Base-by-base conservation (phyloP, 1,140 invertebrate species). In the Pseudomyrmex gracilis region DNA sequence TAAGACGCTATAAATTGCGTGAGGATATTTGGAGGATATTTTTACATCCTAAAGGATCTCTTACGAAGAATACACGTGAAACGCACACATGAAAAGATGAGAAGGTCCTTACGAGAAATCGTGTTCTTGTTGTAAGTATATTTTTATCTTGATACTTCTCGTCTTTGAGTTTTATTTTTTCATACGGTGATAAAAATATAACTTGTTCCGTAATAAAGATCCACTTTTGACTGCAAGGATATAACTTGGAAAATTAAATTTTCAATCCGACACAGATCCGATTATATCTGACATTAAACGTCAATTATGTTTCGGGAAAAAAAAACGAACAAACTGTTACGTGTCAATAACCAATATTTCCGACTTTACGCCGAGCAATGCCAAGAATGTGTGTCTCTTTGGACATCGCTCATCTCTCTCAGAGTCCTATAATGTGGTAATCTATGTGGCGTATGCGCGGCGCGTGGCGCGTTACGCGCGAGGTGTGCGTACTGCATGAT, bases 391-490 rank as follows among this genome's bases (percentile, higher is more conserved):
- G 53, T 71, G 66, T n/a, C 53, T 53, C 47, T 20, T 53, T 47
- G 53, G 47, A 51, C 43, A 22, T 47, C 43, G 22, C n/a, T 15
- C 22, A 34, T 80, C 53, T 71, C 45, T 15, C 66, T 70, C 24
- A 13, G 60, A 34, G 20, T 78, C 34, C 66, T 49, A 70, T 80
- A 70, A 80, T 45, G 66, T 58, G 66, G 63, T 58, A 70, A 80
- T 80, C 76, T 78, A 80, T 80, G 76, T 60, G 76, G 43, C 76
- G 76, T 71, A 60, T 66, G 73, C 73, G 68, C 68, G 67, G 82
- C 85, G 83, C 76, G 86, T 74, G 66, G 47, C 74, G 67, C 86
- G 49, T 84, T 74, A 68, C 82, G 63, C 68, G 73, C 55, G 61
- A 82, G 76, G 66, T 82, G 76, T 82, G 64, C 78, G 83, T 83